A percentile compares a stretch with the other conserved stretches of the same genome.
Conservation (phyloP, 2,797 vertebrate genomes). For the Vespertilio murinus region DNA sequence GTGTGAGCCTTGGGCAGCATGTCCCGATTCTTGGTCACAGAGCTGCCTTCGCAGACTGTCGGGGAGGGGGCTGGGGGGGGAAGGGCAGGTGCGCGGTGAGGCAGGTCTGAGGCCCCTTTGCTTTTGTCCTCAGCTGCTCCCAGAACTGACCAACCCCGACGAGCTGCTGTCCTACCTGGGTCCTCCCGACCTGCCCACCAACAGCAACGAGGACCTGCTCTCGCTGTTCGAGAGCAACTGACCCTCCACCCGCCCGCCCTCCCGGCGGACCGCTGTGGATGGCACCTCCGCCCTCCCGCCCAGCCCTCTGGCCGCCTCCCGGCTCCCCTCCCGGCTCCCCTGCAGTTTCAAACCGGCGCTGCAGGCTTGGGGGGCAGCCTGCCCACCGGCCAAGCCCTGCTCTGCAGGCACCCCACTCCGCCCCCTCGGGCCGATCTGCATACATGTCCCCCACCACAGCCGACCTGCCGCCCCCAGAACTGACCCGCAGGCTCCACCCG, state of each 20-base stretch:
- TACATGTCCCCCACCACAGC: no score
- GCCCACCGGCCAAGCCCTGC: no score
- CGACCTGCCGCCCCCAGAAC: no score
- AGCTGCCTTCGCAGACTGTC: no score
- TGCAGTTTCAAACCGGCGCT: not conserved
- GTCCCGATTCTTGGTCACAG: no score
- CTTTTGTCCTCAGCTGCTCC: conserved; percentile 89
- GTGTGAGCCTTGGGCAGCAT: no score
- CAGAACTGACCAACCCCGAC: conserved; percentile 95
- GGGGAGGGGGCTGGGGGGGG: no score
- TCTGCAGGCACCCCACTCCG: no score
- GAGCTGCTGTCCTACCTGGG: conserved; percentile 97
- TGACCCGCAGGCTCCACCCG: no score
- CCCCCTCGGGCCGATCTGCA: no score
- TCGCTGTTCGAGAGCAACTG: conserved; percentile 98
- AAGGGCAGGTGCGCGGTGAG: no score
- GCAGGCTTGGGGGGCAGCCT: not conserved
- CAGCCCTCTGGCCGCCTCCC: not conserved
- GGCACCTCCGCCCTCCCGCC: not conserved
- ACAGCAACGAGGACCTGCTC: conserved; percentile 95
- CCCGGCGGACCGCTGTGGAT: not conserved
- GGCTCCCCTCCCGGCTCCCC: no score
- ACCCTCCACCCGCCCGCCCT: conserved; percentile 60
- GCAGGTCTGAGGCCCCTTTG: not conserved
- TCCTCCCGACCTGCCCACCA: conserved; percentile 94